phyloP scores from a whole-genome alignment of 2,888 invertebrate genomes.

The Digitonthophagus gazella region DNA sequence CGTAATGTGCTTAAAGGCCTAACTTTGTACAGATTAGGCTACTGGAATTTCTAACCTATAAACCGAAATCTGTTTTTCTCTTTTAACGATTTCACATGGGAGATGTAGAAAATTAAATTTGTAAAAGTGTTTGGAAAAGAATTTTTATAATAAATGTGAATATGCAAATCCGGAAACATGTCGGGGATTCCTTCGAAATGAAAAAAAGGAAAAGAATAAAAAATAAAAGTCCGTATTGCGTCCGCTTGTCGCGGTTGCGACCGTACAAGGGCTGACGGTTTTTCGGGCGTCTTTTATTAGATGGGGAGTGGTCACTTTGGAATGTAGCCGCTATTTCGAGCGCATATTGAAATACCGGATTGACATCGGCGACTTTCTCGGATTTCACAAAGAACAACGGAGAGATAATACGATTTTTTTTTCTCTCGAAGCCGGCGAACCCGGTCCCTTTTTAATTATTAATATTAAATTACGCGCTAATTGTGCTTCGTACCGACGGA shows the following conservation, averaged over 20 bases:
- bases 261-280: neutral
- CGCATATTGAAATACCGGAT: neutral
- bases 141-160: neutral
- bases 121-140: neutral
- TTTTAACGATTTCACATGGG: too few species aligned
- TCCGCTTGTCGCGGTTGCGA: neutral
- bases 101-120: too few species aligned
- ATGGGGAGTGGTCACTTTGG: neutral
- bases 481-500: neutral
- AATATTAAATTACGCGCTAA: constrained; percentile 19
- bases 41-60: constrained; percentile 10
- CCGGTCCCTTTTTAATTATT: constrained; percentile 15
- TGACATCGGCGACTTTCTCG: neutral
- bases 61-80: neutral
- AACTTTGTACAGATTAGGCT: constrained; percentile 11
- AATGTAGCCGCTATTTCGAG: neutral
- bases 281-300: neutral
- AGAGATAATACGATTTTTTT: neutral
- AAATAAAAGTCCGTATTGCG: neutral
- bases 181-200: neutral
- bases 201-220: too few species aligned
- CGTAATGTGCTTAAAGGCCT: neutral
- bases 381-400: neutral
- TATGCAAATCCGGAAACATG: neutral
- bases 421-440: neutral